These are phyloP conservation scores for Hypomesus transpacificus DNA, from an alignment of 2,113 vertebrate genomes.

Conservation along the genomic window DNA sequence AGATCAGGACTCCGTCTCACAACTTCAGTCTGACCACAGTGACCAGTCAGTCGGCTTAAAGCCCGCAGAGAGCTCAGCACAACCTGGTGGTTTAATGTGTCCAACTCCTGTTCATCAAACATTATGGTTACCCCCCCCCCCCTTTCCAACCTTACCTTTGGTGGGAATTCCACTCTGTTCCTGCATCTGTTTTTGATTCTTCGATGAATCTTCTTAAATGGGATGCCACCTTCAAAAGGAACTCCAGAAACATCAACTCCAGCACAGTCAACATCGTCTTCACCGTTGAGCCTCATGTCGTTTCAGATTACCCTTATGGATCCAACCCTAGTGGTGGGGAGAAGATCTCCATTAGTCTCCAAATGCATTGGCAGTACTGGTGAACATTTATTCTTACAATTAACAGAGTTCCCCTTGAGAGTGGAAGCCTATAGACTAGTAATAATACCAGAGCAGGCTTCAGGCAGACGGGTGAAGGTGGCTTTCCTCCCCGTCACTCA, in stretches of 20 bases:
- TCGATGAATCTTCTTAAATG: too few relatives aligned
- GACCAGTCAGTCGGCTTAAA: slow-evolving; percentile 29
- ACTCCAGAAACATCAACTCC: slow-evolving; percentile 5
- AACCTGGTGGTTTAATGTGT: slow-evolving; percentile 22
- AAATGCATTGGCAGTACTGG: slow-evolving; percentile 64
- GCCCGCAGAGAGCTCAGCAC: slow-evolving; percentile 20
- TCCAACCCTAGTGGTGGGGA: slow-evolving; percentile 38
- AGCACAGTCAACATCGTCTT: neutral
- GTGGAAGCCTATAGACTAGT: slow-evolving; percentile 65
- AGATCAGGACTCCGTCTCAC: slow-evolving; percentile 80
- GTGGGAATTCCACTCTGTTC: too few relatives aligned
- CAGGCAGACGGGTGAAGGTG: slow-evolving; percentile 67
- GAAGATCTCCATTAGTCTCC: slow-evolving; percentile 56
- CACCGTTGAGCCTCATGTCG: slow-evolving; percentile 27
- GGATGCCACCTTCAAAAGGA: too few relatives aligned
- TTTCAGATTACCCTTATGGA: slow-evolving; percentile 40
- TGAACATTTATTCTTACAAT: slow-evolving; percentile 71
- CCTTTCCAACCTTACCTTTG: neutral
- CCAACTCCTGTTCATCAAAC: slow-evolving; percentile 5
- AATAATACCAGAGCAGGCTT: slow-evolving; percentile 68
- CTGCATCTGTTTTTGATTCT: too few relatives aligned
- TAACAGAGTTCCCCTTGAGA: slow-evolving; percentile 70
- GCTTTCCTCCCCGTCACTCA: slow-evolving; percentile 75
- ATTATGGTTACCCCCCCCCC: neutral
- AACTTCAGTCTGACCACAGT: slow-evolving; percentile 54